Evolutionary conservation across 2,113 vertebrate species (phyloP), one percentile per base, ranked within the genome.

Genomic region (Oceanites oceanicus): DNA sequence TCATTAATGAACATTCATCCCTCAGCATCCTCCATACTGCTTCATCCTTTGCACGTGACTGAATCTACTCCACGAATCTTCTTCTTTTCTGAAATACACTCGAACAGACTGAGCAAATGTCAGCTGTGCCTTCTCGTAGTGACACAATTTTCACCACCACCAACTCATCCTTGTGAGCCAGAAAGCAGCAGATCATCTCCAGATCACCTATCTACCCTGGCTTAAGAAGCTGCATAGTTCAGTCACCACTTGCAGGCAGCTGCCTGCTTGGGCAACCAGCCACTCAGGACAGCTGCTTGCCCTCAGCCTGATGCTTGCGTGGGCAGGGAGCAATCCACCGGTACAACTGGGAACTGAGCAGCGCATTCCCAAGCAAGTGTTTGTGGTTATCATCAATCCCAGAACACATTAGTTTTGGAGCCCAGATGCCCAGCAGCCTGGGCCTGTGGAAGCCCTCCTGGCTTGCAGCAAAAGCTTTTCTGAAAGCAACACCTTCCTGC

Each of bases 361-460:
- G 65, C 0, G 1, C 10, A 0, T 16, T 61, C 36, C 52, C 34
- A 32, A 56, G 19, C 1, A 0, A 61, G 22, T 1, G 0, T 72
- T 40, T 0, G 1, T 47, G 29, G 19, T 38, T 65, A 36, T 12
- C 63, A 77, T 30, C 36, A 65, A 0, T 34, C 40, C 11, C 55
- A 58, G 27, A 66, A 62, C 10, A 55, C 8, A 0, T 7, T 49
- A 38, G 12, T 50, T 63, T 44, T 59, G 30, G 49, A 61, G 22
- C 19, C 29, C 72, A 86, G 19, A 13, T 42, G 25, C 68, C 52
- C 7, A 14, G 42, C 59, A 86, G 30, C 61, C 56, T 27, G 29
- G 42, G 34, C 68, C n/a, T 55, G 16, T 4, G 3, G 34, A 16
- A 81, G 23, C 40, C 49, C 23, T 68, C 40, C 44, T 49, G 49